Evolutionary conservation across 2,888 invertebrate genomes (phyloP).

Genomic region (Junonia oenone): DNA sequence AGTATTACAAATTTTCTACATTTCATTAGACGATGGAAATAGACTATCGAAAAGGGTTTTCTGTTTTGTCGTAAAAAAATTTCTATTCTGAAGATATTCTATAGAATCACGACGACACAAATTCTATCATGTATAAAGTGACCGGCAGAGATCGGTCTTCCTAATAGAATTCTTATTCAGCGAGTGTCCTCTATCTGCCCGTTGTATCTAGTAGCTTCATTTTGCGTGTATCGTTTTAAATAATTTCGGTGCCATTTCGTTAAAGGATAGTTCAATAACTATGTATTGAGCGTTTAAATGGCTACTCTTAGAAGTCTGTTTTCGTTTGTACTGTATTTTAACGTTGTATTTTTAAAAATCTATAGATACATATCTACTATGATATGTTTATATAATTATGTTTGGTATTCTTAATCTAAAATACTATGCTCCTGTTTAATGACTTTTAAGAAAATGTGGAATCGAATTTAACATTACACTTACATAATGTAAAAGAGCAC

Average conservation of each 20-base stretch:
- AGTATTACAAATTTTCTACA: constrained; percentile 21
- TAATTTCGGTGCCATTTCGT: not conserved
- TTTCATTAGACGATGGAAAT: constrained; percentile 23
- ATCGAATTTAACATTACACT: too few species aligned
- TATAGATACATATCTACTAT: too few species aligned
- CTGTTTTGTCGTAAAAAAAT: constrained; percentile 17
- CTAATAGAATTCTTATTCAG: too few species aligned
- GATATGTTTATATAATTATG: too few species aligned
- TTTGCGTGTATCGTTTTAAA: not conserved
- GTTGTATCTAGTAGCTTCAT: not conserved
- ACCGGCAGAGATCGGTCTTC: too few species aligned
- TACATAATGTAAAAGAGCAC: not conserved
- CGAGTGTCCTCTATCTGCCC: not conserved
- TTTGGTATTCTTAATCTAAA: too few species aligned
- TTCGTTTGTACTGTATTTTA: not conserved
- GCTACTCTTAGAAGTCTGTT: not conserved
- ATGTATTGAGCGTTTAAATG: not conserved
- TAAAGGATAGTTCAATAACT: not conserved
- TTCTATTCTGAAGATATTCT: constrained; percentile 18
- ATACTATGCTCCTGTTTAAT: too few species aligned
- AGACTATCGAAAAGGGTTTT: constrained; percentile 20
- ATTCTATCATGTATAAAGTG: constrained; percentile 18
- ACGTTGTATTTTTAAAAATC: not conserved
- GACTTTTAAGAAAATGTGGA: too few species aligned
- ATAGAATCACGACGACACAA: constrained; percentile 6